A percentile compares a stretch with the other conserved stretches of the same genome.
Conservation (phyloP, 2,797 vertebrate species). For the Dryobates pubescens region DNA sequence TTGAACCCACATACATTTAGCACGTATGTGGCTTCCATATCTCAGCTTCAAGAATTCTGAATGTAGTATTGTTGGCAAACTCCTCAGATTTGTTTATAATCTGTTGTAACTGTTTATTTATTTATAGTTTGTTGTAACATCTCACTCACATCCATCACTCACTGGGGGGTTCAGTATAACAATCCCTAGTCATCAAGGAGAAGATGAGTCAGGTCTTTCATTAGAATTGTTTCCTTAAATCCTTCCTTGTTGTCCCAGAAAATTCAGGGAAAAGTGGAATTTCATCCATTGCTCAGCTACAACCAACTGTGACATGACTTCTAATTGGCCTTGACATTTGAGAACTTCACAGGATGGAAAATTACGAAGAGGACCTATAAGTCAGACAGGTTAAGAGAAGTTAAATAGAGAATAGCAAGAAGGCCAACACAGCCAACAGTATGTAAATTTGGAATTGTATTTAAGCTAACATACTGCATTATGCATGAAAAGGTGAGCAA, state of each 20-base stretch:
- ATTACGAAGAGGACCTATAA: background rate
- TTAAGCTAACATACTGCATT: slow-evolving; percentile 67
- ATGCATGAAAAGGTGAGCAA: slow-evolving; percentile 75
- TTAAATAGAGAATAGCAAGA: background rate
- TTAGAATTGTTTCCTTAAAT: background rate
- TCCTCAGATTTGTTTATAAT: background rate
- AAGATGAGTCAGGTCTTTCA: background rate
- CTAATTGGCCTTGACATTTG: slow-evolving; percentile 25
- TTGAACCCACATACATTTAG: background rate
- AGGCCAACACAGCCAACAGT: slow-evolving; percentile 3
- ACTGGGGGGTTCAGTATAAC: background rate
- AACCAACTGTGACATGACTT: background rate
- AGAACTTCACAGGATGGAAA: background rate
- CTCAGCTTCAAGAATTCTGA: background rate
- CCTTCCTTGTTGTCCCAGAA: background rate
- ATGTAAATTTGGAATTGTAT: slow-evolving; percentile 60
- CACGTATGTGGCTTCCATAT: background rate
- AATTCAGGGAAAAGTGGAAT: background rate
- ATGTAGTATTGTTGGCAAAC: background rate
- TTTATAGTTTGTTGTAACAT: no score
- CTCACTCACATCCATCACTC: background rate
- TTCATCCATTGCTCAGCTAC: background rate
- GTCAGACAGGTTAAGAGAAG: slow-evolving; percentile 30
- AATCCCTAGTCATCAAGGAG: background rate
- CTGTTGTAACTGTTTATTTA: background rate